phyloP scores from a whole-genome alignment of 1,140 invertebrate species.

The Philotrypesis tridentata region DNA sequence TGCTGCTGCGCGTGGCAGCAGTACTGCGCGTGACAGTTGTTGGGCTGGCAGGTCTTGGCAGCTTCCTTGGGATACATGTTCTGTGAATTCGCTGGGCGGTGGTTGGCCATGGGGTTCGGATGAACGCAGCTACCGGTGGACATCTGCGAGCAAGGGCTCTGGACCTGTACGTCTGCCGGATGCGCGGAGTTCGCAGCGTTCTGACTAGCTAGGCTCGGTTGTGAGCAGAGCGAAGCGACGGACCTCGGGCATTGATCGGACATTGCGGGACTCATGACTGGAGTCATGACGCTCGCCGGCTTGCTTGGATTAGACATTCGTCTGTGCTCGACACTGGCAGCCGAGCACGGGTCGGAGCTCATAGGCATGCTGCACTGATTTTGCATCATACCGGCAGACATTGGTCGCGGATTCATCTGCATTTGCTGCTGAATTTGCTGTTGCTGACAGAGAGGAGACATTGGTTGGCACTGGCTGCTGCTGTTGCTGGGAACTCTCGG shows the following conservation, averaged over 20 bases:
- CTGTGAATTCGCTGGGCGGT: slow-evolving; percentile 17
- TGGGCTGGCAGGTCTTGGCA: slow-evolving; percentile 63
- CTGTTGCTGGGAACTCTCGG: slow-evolving; percentile 40
- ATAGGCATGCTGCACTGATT: slow-evolving; percentile 53
- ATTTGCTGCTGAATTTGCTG: slow-evolving; percentile 57
- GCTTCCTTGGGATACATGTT: slow-evolving; percentile 44
- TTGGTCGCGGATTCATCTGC: neutral
- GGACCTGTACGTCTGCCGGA: slow-evolving; percentile 48
- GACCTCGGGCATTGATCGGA: slow-evolving; percentile 53
- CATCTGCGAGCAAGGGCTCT: slow-evolving; percentile 58
- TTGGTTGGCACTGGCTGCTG: slow-evolving; percentile 57
- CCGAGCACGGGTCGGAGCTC: slow-evolving; percentile 53
- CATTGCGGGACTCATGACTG: slow-evolving; percentile 42
- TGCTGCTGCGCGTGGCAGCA: slow-evolving; percentile 52
- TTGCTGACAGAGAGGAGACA: slow-evolving; percentile 64
- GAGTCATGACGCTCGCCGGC: neutral
- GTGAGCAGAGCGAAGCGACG: slow-evolving; percentile 58
- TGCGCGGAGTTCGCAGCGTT: slow-evolving; percentile 50
- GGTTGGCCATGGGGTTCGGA: slow-evolving; percentile 49
- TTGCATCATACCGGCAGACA: slow-evolving; percentile 31
- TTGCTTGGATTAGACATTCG: slow-evolving; percentile 6
- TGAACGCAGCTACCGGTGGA: slow-evolving; percentile 60
- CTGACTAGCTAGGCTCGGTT: slow-evolving; percentile 46
- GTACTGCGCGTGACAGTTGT: slow-evolving; percentile 62
- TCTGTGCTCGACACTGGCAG: slow-evolving; percentile 33